Evolutionary conservation across 2,888 invertebrate species (phyloP), one percentile per base, ranked within the genome.

Genomic region (Parthenolecanium corni): DNA sequence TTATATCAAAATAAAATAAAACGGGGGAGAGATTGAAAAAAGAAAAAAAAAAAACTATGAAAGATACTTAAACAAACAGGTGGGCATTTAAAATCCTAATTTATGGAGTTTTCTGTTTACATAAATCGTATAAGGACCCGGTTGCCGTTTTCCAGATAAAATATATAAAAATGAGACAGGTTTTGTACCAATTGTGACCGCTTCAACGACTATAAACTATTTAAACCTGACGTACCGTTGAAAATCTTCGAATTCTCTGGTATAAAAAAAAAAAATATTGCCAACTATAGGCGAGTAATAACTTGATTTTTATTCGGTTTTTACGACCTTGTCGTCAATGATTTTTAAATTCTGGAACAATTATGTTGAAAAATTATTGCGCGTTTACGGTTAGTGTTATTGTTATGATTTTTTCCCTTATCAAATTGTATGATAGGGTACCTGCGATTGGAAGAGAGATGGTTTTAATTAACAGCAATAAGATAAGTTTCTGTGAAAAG

Each of bases 111-210:
- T 56, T 40, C 31, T 56, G 40, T 56, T 56, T 56, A 56, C 54
- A 56, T 56, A 56, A 56, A 56, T 56, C 54, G 54, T 56, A n/a
- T n/a, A 20, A 23, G 42, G 54, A 56, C 54, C 54, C 40, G 54
- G 54, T 56, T 56, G 54, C 40, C 54, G 54, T 56, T 56, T 56
- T 40, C 25, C 40, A 40, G 54, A 56, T 56, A 56, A 56, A 56
- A 56, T 56, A 56, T 56, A 56, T 56, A 56, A 56, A 56, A 56
- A 56, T 56, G 54, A 56, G 54, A 56, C 54, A 56, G 54, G 54
- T 56, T 56, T 31, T n/a, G 42, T 56, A 56, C 54, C 54, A 56
- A 56, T 56, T 56, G 54, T 56, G 44, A 23, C 54, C 54, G 54
- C 54, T 56, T 24, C 54, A 24, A 56, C 40, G 44, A 40, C 54